A percentile compares a stretch with the other conserved stretches of the same genome.
Conservation (phyloP, 2,888 invertebrate species). For the Ochropleura plecta region DNA sequence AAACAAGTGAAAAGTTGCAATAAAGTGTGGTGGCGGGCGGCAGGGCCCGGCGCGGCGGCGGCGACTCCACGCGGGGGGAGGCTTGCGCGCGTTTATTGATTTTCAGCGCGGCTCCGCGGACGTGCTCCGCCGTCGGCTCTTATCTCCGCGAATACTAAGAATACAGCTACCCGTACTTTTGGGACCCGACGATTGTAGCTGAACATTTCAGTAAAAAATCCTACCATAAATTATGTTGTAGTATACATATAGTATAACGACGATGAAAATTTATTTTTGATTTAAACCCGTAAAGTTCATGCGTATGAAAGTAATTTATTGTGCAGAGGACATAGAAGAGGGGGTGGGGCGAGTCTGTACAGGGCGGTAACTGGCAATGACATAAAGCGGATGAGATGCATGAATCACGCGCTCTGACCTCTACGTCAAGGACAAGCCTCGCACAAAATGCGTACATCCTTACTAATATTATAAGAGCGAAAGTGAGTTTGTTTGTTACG, state of each 20-base stretch:
- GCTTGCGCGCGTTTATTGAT: conserved; percentile 89
- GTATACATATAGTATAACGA: conserved; percentile 20
- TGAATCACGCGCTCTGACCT: conserved; percentile 35
- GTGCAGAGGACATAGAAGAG: conserved; percentile 13
- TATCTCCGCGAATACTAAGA: conserved; percentile 72
- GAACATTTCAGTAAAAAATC: conserved; percentile 24
- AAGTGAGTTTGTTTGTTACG: too few species aligned
- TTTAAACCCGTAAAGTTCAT: conserved; percentile 22
- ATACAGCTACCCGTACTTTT: conserved; percentile 58
- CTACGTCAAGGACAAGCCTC: conserved; percentile 34
- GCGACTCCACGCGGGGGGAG: conserved; percentile 58
- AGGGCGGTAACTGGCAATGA: conserved; percentile 36
- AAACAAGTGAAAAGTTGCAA: conserved; percentile 78
- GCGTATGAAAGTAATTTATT: conserved; percentile 39
- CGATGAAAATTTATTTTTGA: conserved; percentile 10
- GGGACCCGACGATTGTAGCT: conserved; percentile 7
- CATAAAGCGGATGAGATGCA: conserved; percentile 46
- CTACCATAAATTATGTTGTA: conserved; percentile 29
- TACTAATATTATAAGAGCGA: too few species aligned
- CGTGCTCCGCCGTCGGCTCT: conserved; percentile 71
- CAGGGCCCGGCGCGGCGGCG: conserved; percentile 52
- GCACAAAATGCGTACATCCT: not conserved
- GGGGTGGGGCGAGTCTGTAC: conserved; percentile 21
- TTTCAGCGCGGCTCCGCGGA: conserved; percentile 73
- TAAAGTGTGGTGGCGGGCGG: conserved; percentile 63